Evolutionary conservation across 2,888 invertebrate genomes (phyloP), one percentile per base, ranked within the genome.

Genomic region (Mesorhabditis belari): DNA sequence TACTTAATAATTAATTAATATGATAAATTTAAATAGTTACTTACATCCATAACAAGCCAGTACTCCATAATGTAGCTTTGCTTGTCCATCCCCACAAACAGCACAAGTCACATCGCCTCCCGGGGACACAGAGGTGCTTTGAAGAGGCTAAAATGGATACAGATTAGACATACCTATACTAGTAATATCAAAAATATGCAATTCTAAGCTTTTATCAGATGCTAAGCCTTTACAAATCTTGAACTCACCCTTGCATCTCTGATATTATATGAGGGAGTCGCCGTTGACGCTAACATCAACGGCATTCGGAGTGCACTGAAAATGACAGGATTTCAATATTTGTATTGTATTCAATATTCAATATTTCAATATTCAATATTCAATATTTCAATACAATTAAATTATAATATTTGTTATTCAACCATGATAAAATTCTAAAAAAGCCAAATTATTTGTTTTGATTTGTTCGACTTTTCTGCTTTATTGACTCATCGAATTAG

Each of bases 41-140:
- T 35, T n/a, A 35, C 44, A 73, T 24, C 73, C 73, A 57, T 73
- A 73, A 61, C 73, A 73, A 5, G 69, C 67, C 24, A 73, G 60
- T 6, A 67, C 77, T 49, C 74, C 76, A 55, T 78, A 78, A 59
- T 78, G 78, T 27, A 77, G 65, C 63, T 78, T 77, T 5, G 77
- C 77, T 24, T 67, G 70, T 35, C 69, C 71, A 63, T 78, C 78
- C n/a, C 78, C 78, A 61, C 78, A 78, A 3, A 78, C 78, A 4
- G 77, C 78, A 60, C 78, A 78, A 49, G 73, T 75, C 3, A 70
- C 73, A 17, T 76, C 75, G 17, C n/a, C n/a, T n/a, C 67, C 66
- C 27, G 55, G 61, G 3, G 60, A 24, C 12, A n/a, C 57, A 9
- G 52, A 19, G n/a, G n/a, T n/a, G 35, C 25, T 51, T 6, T 55